Evolutionary conservation across 2,888 invertebrate species (phyloP), one percentile per base, ranked within the genome.

Genomic region (Chrysolina haemoptera): DNA sequence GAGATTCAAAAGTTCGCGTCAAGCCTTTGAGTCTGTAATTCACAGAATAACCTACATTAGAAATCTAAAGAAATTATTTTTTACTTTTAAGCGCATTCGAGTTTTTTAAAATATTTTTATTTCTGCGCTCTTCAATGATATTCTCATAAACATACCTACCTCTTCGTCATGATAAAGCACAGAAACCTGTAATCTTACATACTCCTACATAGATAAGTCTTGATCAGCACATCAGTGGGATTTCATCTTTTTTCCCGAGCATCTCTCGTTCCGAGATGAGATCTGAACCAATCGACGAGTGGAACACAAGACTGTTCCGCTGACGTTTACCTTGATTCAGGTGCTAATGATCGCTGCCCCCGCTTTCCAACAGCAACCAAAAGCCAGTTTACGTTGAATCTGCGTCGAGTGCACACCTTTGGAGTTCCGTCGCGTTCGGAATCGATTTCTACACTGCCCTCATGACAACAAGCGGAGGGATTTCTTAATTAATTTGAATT

Each of bases 361-460:
- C 67, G 67, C 50, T 71, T 71, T 71, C 71, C 67, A 71, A 67
- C 20, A 71, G 62, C 71, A 71, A 68, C 71, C 67, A 67, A 71
- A 62, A 71, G 67, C 62, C 68, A 73, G 73, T 73, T 50, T 69
- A 65, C 73, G 69, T 73, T 53, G 69, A 73, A 68, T 41, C 73
- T 22, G 63, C 69, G 48, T 43, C 27, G 68, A 50, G 73, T 68
- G 55, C 10, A 69, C 68, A 62, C 69, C 68, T 62, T 48, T 20
- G 41, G 55, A 59, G 63, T 20, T 46, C 62, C 46, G 59, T 12
- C 40, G 46, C 63, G 59, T 66, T 18, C 16, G 40, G 62, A 53
- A 53, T 69, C 68, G 59, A 65, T 48, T 64, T 59, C 27, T 41
- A 50, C 18, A 59, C 55, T 69, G 73, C 59, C 73, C 73, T 63